Base-by-base conservation (phyloP, 2,888 invertebrate species). In the Acleris sparsana region DNA sequence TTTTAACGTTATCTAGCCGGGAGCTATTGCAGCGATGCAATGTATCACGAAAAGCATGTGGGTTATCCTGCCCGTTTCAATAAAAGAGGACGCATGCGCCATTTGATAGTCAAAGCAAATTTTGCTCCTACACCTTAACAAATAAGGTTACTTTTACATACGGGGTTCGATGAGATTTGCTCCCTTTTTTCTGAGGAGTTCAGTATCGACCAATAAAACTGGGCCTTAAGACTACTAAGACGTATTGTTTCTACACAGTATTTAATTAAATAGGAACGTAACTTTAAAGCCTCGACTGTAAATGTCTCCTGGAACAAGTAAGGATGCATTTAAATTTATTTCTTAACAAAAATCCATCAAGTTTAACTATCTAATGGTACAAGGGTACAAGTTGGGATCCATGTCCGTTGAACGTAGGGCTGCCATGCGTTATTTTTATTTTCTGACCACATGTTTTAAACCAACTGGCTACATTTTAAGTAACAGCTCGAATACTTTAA, bases 361-460 rank as follows among this genome's bases (percentile, higher is more conserved):
- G 63, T 65, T 68, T 67, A 43, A 67, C 64, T 68, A 68, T 43
- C 63, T 68, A 67, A 46, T 69, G 62, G 70, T 69, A 70, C 71
- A 71, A 74, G 73, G 70, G 67, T 63, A 68, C 62, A 68, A 69
- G 67, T 63, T 49, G 66, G 62, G 68, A 68, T 66, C 64, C 66
- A 71, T 62, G 66, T 39, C 39, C 39, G 39, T 39, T 13, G 13
- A 4, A 13, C 49, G 52, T 58, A 67, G 67, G 65, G 55, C 33
- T 48, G 29, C 33, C 48, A 39, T 6, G 46, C 49, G 11, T 18
- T 18, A 7, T 49, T 49, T 18, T 18, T 4, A 17, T 49, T 18
- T 17, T 17, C 2, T 17, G 9, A 46, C 6, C 5, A 17, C 17
- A 2, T 46, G 5, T 46, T 17, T 46, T n/a, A 17, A 29, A 17